A percentile compares a stretch with the other conserved stretches of the same genome.
Evolutionary conservation across 2,888 invertebrate species (phyloP).

Genomic region (Chymomyza fuscimana): DNA sequence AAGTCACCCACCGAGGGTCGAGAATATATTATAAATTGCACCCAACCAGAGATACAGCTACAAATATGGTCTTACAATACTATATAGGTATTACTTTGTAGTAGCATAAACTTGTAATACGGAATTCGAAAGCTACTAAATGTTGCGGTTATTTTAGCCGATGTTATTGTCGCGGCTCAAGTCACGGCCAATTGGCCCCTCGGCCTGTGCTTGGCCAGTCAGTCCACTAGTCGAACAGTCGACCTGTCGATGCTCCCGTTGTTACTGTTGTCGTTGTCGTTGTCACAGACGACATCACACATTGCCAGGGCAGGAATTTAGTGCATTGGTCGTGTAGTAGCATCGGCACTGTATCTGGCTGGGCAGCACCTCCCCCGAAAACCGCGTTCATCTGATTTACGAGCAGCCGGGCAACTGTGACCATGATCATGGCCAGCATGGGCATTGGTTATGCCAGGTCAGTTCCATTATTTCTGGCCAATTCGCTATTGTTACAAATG

Average conservation of each 20-base stretch:
- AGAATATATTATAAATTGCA: constrained; percentile 34
- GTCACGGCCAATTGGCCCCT: constrained; percentile 68
- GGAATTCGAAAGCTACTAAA: constrained; percentile 37
- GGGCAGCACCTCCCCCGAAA: constrained; percentile 22
- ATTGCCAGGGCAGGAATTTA: constrained; percentile 66
- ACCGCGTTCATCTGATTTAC: constrained; percentile 63
- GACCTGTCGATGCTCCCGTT: constrained; percentile 68
- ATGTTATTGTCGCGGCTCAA: constrained; percentile 39
- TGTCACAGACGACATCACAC: constrained; percentile 77
- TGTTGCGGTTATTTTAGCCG: constrained; percentile 35
- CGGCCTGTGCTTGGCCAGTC: constrained; percentile 7
- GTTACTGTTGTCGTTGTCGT: constrained; percentile 67
- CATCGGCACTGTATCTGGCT: neutral
- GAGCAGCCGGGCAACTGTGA: constrained; percentile 41
- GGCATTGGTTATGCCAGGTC: constrained; percentile 60
- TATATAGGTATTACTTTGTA: constrained; percentile 8
- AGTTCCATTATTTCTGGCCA: constrained; percentile 72
- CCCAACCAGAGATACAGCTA: constrained; percentile 38
- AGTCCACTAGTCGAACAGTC: neutral
- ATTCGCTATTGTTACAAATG: constrained; percentile 78
- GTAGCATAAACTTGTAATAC: constrained; percentile 39
- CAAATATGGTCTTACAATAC: constrained; percentile 41
- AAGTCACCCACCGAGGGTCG: constrained; percentile 25
- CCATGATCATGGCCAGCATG: constrained; percentile 55
- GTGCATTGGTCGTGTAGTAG: constrained; percentile 56